These are phyloP conservation scores for Sericinus montela DNA, from an alignment of 2,888 invertebrate genomes.

Conservation along the genomic window DNA sequence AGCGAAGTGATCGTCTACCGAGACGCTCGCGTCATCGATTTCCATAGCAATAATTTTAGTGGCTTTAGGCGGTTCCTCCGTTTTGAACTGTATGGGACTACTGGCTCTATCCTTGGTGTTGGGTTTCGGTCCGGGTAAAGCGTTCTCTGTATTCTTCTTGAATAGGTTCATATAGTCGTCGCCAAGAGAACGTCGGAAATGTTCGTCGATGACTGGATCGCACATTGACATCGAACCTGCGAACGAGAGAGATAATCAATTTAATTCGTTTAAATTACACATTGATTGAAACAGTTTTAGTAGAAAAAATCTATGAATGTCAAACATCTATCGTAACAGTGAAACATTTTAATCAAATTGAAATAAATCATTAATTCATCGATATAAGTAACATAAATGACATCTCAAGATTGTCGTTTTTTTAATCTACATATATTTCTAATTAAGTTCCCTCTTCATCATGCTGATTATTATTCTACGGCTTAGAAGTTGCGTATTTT, in stretches of 20 bases:
- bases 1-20: conserved; percentile 95
- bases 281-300: too few relatives aligned
- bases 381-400: too few relatives aligned
- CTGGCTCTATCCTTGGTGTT: conserved; percentile 72
- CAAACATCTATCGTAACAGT: too few relatives aligned
- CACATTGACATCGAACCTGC: conserved; percentile 87
- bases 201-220: conserved; percentile 96
- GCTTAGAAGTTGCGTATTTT: too few relatives aligned
- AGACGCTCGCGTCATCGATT: conserved; percentile 79
- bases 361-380: too few relatives aligned
- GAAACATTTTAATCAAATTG: too few relatives aligned
- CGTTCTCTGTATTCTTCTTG: conserved; percentile 71
- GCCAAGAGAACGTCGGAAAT: conserved; percentile 94
- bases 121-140: conserved; percentile 53
- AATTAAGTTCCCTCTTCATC: too few relatives aligned
- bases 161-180: conserved; percentile 87
- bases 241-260: conserved; percentile 21
- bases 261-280: too few relatives aligned
- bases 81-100: conserved; percentile 68
- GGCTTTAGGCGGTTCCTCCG: conserved; percentile 55
- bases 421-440: too few relatives aligned
- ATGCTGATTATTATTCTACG: too few relatives aligned
- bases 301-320: too few relatives aligned
- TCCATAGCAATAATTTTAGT: conserved; percentile 76
- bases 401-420: too few relatives aligned